Conservation (phyloP, 2,797 vertebrate species). For the Gymnothorax reevesii region DNA sequence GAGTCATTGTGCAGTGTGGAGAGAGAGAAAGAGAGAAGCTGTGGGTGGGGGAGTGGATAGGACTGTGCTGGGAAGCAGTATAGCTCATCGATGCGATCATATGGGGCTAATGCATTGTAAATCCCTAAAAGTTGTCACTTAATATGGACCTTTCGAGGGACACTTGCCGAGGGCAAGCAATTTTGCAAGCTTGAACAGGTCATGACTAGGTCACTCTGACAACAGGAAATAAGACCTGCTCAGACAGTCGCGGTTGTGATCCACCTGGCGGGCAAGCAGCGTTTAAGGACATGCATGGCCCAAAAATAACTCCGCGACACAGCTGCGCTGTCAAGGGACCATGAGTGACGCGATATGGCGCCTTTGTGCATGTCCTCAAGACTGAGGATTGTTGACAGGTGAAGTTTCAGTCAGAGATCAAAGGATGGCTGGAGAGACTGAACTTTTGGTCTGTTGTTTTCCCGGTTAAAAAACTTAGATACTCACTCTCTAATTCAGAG, state of each 20-base stretch:
- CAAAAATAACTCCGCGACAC: constrained; percentile 40
- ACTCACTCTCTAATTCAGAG: not conserved
- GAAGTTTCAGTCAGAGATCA: constrained; percentile 32
- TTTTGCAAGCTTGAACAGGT: not conserved
- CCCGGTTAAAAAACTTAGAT: not conserved
- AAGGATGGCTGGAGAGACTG: constrained; percentile 21
- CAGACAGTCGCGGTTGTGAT: not conserved
- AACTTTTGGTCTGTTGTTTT: constrained; percentile 20
- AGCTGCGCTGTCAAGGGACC: constrained; percentile 29
- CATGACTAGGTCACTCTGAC: not conserved
- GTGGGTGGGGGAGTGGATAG: constrained; percentile 23
- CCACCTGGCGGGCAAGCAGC: constrained; percentile 32
- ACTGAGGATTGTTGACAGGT: constrained; percentile 44
- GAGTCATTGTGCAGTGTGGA: constrained; percentile 34
- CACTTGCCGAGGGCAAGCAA: not conserved
- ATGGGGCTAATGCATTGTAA: not conserved
- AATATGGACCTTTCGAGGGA: not conserved
- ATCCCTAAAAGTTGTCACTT: not conserved
- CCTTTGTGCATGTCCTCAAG: constrained; percentile 21
- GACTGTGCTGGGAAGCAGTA: not conserved
- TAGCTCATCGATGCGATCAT: not conserved
- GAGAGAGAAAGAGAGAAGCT: constrained; percentile 17
- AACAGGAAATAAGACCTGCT: constrained; percentile 25
- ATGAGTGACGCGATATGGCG: constrained; percentile 24
- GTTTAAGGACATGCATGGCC: not conserved